Evolutionary conservation across 2,888 invertebrate species (phyloP), one percentile per base, ranked within the genome.

Genomic region (Oeneis ivallda): DNA sequence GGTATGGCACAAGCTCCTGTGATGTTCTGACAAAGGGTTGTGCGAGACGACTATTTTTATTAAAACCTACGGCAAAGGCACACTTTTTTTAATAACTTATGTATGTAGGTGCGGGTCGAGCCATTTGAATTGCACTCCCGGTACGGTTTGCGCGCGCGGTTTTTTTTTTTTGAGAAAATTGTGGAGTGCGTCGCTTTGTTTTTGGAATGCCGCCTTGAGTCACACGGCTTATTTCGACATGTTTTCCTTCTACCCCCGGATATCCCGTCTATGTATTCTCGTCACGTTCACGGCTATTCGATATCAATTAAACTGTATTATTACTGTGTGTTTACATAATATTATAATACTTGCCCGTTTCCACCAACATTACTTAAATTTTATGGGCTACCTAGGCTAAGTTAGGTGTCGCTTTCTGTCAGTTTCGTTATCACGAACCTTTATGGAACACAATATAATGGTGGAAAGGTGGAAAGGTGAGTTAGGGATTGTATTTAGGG

Each of bases 81-180:
- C 84, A 87, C 88, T 88, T 92, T 90, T 88, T 91, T 91, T 92
- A 92, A 91, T 92, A 92, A 90, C 91, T 89, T 90, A 91, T 90
- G 90, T 89, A 87, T 77, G 79, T 80, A 79, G 78, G 79, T 81
- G 78, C 77, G 78, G 79, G 77, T 79, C 79, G 79, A 78, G 79
- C 76, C 80, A 80, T 80, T 78, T 79, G 79, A 79, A 80, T 79
- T 79, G 78, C 80, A 75, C 80, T 80, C 79, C 71, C 74, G 74
- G 77, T 74, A 76, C 75, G 78, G 82, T 82, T 82, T 81, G 82
- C 81, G 81, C 77, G 75, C 74, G 75, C 81, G 80, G 80, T 74
- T 80, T 74, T 74, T 81, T 80, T 84, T 86, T 82, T 82, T 83
- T 81, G 81, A 83, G 84, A 85, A 87, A 84, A 86, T 84, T 84